Conservation (phyloP, 2,113 vertebrate species). For the Butorides virescens region DNA sequence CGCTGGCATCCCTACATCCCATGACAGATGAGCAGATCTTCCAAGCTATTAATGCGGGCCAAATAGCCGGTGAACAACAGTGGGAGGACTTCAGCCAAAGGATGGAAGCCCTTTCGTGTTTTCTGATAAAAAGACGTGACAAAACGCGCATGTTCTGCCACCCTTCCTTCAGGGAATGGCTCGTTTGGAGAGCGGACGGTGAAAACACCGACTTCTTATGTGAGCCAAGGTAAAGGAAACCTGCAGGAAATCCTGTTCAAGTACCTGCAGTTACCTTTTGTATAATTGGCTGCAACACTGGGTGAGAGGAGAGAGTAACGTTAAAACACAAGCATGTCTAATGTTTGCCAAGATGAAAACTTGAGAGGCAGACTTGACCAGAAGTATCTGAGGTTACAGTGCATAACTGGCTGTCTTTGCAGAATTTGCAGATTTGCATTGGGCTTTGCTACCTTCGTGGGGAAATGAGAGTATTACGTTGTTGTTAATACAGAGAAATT, state of each 20-base stretch:
- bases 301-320: neutral
- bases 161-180: slow-evolving; percentile 97
- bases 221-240: slow-evolving; percentile 87
- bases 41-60: slow-evolving; percentile 89
- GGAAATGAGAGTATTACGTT: neutral
- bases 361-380: neutral
- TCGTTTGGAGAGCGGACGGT: slow-evolving; percentile 94
- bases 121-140: slow-evolving; percentile 91
- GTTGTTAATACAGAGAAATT: neutral
- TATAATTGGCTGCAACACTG: neutral
- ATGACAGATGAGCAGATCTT: slow-evolving; percentile 98
- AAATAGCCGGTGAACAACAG: slow-evolving; percentile 80
- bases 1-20: slow-evolving; percentile 93
- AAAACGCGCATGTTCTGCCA: slow-evolving; percentile 99
- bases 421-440: neutral
- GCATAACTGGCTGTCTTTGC: neutral
- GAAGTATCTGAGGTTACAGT: neutral
- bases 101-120: slow-evolving; percentile 91
- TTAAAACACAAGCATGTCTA: neutral
- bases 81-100: slow-evolving; percentile 97
- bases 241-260: neutral
- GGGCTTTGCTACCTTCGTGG: neutral
- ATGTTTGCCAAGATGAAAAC: neutral
- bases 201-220: slow-evolving; percentile 95
- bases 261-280: neutral